Evolutionary conservation across 2,113 vertebrate species (phyloP).

Genomic region (Fukomys damarensis): DNA sequence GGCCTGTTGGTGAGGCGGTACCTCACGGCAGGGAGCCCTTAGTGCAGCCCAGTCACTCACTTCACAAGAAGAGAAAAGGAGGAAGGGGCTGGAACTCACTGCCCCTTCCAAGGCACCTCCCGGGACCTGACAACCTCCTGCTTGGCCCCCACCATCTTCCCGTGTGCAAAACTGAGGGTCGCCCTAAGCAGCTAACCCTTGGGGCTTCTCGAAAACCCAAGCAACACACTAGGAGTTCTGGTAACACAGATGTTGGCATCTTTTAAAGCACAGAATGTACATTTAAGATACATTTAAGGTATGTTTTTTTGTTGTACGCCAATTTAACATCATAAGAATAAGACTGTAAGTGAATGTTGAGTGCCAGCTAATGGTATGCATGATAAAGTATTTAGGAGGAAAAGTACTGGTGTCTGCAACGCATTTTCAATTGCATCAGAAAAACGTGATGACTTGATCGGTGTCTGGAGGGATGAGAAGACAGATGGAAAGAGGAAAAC

Average conservation of each 20-base stretch:
- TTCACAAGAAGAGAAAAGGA: not conserved
- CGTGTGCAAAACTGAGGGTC: not conserved
- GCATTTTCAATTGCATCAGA: slow-evolving; percentile 41
- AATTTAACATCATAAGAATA: not conserved
- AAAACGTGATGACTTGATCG: not conserved
- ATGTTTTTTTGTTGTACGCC: not conserved
- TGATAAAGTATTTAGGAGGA: slow-evolving; percentile 27
- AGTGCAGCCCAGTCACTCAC: not conserved
- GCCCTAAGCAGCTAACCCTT: no score
- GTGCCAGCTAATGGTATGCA: slow-evolving; percentile 4
- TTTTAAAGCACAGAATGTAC: not conserved
- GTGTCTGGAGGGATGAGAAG: not conserved
- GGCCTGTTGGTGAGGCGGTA: no score
- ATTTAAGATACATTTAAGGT: not conserved
- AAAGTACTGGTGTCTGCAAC: not conserved
- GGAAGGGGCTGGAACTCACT: no score
- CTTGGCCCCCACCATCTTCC: not conserved
- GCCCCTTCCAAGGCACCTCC: not conserved
- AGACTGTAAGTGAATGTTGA: not conserved
- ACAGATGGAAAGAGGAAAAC: slow-evolving; percentile 14
- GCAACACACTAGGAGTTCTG: not conserved
- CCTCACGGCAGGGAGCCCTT: fast-evolving
- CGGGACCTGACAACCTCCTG: no score
- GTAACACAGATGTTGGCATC: not conserved
- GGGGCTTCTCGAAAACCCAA: not conserved